Evolutionary conservation across 2,797 vertebrate genomes (phyloP), one percentile per base, ranked within the genome.

Genomic region (Calcarius lapponicus): DNA sequence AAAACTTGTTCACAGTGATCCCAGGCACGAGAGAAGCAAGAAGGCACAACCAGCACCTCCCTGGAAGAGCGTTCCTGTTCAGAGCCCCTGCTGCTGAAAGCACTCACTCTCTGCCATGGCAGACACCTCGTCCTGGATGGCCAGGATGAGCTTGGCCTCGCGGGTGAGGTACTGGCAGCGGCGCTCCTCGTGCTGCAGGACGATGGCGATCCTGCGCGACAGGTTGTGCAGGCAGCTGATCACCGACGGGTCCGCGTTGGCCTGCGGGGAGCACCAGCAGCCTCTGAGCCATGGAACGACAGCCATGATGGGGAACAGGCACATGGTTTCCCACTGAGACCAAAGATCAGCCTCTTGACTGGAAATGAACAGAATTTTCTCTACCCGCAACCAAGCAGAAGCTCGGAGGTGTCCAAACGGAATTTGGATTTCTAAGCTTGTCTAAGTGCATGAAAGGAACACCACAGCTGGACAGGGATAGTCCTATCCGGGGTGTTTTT

Each of bases 121-220:
- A 58, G 99, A 99, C 73, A 99, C 98, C 96, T 99, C 99, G 4
- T 99, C 99, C 97, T 99, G 99, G 87, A 99, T 97, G 1, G 99
- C 98, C 64, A 99, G 97, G 98, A 99, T 99, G 48, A 99, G 98
- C 96, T 99, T 99, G 97, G 99, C 99, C 96, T 99, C 99, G n/a
- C 99, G 97, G 65, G 99, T 99, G 50, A 99, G 98, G 97, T 99
- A 99, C 94, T 99, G 99, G 97, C 99, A 99, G 93, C 99, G 99
- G 21, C 98, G 98, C 95, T 99, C 99, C 97, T 99, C 99, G 0
- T 99, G 99, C 97, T 99, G 99, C 76, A 99, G 97, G 67, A 99
- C 99, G 1, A 99, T 99, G 65, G 99, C 99, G 1, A 99, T 98
- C 36, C 99, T 98, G 8, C 99, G 98, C 1, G 99, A 99, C 75